Percentiles rank a stretch among this genome's conserved stretches.
Conservation (phyloP, 2,888 invertebrate species). For the Drosophila mayaguana region DNA sequence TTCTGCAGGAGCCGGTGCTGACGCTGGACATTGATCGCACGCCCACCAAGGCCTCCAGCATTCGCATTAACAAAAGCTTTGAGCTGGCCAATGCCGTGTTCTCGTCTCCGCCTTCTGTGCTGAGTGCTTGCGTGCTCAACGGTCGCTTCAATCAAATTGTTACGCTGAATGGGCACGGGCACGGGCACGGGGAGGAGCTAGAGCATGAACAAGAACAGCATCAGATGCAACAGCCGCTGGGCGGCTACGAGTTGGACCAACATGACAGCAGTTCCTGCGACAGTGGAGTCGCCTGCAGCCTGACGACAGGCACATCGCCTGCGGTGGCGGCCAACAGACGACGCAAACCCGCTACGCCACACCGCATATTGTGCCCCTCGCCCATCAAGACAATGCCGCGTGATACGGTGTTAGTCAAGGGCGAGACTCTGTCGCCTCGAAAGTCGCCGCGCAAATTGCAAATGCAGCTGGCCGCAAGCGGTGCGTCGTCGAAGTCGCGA, state of each 20-base stretch:
- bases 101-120: conserved; percentile 79
- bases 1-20: conserved; percentile 85
- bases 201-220: conserved; percentile 30
- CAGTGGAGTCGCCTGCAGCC: conserved; percentile 83
- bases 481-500: conserved; percentile 72
- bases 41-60: conserved; percentile 84
- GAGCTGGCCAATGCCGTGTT: conserved; percentile 82
- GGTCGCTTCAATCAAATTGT: conserved; percentile 84
- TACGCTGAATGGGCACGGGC: conserved; percentile 72
- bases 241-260: conserved; percentile 77
- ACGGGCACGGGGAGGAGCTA: conserved; percentile 21
- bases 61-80: conserved; percentile 84
- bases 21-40: conserved; percentile 85
- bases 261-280: conserved; percentile 85
- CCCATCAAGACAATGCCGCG: conserved; percentile 80
- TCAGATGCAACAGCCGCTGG: conserved; percentile 31
- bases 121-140: conserved; percentile 75
- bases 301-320: conserved; percentile 42
- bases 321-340: conserved; percentile 55
- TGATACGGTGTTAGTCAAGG: conserved; percentile 35
- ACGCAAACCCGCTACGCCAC: conserved; percentile 86
- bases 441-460: conserved; percentile 79
- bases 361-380: conserved; percentile 86
- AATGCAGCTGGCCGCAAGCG: conserved; percentile 52
- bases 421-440: conserved; percentile 73